Evolutionary conservation across 2,113 vertebrate species (phyloP).

Genomic region (Scatophagus argus): DNA sequence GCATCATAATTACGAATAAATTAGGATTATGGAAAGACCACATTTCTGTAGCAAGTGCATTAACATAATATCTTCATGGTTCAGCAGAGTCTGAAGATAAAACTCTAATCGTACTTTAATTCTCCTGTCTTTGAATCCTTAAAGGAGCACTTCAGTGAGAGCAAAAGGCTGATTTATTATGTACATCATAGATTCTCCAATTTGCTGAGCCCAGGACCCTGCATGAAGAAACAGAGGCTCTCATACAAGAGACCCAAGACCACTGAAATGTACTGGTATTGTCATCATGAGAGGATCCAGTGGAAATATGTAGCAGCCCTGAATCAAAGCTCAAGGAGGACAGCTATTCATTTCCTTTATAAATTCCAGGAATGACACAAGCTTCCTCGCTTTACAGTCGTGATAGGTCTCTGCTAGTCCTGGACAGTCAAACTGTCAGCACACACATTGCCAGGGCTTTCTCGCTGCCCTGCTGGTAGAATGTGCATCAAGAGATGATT

Average conservation of each 20-base stretch:
- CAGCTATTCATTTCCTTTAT: not conserved
- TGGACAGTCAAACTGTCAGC: not conserved
- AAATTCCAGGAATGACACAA: not conserved
- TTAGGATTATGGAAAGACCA: constrained; percentile 48
- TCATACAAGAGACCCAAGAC: not conserved
- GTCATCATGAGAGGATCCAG: constrained; percentile 3
- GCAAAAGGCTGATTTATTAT: constrained; percentile 50
- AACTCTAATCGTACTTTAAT: constrained; percentile 58
- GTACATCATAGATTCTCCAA: constrained; percentile 38
- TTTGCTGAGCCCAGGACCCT: constrained; percentile 15
- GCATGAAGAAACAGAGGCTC: constrained; percentile 4
- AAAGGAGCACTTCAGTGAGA: constrained; percentile 44
- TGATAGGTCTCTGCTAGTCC: not conserved
- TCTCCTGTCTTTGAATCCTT: constrained; percentile 46
- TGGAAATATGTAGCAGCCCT: not conserved
- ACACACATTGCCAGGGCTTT: not conserved
- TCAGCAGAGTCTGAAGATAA: constrained; percentile 50
- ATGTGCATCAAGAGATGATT: not conserved
- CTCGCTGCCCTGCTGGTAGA: not conserved
- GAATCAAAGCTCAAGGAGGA: constrained; percentile 4
- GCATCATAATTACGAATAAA: constrained; percentile 54
- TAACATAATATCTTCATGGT: constrained; percentile 58
- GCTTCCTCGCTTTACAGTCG: not conserved
- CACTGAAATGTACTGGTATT: not conserved
- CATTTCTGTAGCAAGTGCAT: constrained; percentile 47